A percentile compares a stretch with the other conserved stretches of the same genome.
phyloP scores from a whole-genome alignment of 2,797 vertebrate species.

The Petrocephalus schoutedeni region DNA sequence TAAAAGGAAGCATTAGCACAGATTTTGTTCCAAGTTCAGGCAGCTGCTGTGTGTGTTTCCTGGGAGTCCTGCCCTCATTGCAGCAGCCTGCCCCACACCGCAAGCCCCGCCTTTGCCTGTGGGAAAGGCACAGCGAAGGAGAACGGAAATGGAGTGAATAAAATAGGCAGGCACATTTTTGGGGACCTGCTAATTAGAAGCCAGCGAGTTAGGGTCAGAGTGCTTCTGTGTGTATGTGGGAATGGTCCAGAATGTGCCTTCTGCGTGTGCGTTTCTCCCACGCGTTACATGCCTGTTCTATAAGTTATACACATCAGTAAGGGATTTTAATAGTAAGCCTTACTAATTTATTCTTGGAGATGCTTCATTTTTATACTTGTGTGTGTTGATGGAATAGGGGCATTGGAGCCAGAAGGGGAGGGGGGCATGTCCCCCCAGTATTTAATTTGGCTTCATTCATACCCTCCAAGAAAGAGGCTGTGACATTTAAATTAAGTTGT shows the following conservation, averaged over 20 bases:
- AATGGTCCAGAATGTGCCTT: conserved; percentile 35
- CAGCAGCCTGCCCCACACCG: neutral
- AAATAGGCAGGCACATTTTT: conserved; percentile 20
- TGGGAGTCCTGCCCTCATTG: neutral
- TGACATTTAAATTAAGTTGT: neutral
- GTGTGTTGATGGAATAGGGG: neutral
- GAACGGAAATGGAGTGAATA: conserved; percentile 16
- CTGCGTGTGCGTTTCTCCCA: neutral
- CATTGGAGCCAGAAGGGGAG: neutral
- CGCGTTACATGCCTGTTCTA: neutral
- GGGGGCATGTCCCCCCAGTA: neutral
- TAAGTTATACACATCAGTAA: neutral
- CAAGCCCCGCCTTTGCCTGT: conserved; percentile 15
- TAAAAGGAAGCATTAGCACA: neutral
- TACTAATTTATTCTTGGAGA: neutral
- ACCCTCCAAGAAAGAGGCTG: neutral
- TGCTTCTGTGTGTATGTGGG: conserved; percentile 38
- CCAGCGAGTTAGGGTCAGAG: conserved; percentile 26
- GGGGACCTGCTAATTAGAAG: conserved; percentile 17
- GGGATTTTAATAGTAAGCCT: neutral
- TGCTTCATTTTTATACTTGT: neutral
- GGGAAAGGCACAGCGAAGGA: neutral
- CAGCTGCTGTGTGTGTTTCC: neutral
- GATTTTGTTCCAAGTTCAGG: neutral
- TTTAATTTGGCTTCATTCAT: neutral